Evolutionary conservation across 1,140 invertebrate genomes (phyloP).

Genomic region (Brachystomella parvula): DNA sequence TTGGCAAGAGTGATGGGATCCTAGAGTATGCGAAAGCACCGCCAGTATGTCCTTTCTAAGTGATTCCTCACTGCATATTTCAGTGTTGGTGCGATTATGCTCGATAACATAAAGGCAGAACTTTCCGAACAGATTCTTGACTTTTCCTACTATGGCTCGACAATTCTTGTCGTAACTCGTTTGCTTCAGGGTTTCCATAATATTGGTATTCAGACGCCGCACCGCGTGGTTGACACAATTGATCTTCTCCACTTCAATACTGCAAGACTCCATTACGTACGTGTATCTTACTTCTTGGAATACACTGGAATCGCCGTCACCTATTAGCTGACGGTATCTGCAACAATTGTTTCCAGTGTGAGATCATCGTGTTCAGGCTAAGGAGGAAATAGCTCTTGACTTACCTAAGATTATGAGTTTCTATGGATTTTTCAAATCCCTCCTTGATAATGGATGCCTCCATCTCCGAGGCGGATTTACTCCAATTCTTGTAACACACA

Average conservation of each 20-base stretch:
- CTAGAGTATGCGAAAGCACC: neutral
- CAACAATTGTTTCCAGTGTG: too few species aligned
- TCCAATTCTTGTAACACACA: conserved; percentile 41
- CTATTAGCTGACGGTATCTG: conserved; percentile 35
- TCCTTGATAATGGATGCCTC: conserved; percentile 39
- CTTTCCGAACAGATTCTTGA: neutral
- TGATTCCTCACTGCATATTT: neutral
- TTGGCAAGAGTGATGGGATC: neutral
- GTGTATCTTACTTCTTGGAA: neutral
- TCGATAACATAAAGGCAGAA: conserved; percentile 3
- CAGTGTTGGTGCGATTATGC: neutral
- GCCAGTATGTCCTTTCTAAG: neutral
- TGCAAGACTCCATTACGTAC: neutral
- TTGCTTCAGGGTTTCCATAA: neutral
- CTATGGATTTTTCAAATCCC: conserved; percentile 37
- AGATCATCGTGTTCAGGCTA: too few species aligned
- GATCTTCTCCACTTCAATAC: neutral
- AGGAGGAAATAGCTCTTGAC: too few species aligned
- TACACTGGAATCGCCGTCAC: conserved; percentile 33
- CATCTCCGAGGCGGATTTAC: conserved; percentile 38
- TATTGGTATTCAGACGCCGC: conserved; percentile 3
- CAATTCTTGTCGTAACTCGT: neutral
- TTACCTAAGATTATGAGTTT: conserved; percentile 36
- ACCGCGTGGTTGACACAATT: conserved; percentile 14
- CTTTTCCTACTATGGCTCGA: neutral